Conservation (phyloP, 2,888 invertebrate species). For the Melipona bicolor region DNA sequence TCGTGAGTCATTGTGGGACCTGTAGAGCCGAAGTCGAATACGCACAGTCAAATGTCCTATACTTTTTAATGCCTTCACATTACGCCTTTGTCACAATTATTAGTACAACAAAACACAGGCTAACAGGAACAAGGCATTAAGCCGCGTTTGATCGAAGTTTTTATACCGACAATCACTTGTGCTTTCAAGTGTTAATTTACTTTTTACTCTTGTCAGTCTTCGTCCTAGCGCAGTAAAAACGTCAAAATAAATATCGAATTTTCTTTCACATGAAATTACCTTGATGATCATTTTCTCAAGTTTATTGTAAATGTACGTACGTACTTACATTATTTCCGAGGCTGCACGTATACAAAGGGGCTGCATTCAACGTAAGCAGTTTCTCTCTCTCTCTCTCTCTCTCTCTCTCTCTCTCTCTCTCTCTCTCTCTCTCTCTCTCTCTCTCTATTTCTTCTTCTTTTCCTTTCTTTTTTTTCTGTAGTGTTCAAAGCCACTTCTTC, state of each 20-base stretch:
- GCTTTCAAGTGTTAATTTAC: not conserved
- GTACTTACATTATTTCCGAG: constrained; percentile 9
- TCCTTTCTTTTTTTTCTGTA: constrained; percentile 16
- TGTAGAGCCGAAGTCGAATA: constrained; percentile 47
- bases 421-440: not conserved
- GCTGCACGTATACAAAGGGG: not conserved
- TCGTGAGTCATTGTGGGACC: constrained; percentile 73
- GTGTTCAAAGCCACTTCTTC: constrained; percentile 42
- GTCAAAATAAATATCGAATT: not conserved
- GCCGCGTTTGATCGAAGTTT: not conserved
- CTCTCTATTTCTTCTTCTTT: not conserved
- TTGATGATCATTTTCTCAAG: not conserved
- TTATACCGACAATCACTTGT: not conserved
- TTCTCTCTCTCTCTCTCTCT: constrained; percentile 11
- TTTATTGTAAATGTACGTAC: not conserved
- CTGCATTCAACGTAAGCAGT: constrained; percentile 22
- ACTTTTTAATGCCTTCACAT: not conserved
- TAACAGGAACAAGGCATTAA: not conserved
- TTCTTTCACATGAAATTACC: not conserved
- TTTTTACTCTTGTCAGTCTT: not conserved
- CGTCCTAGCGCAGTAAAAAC: not conserved
- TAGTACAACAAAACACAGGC: not conserved
- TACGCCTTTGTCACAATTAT: not conserved
- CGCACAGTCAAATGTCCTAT: not conserved
- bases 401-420: too few relatives aligned